Evolutionary conservation across 2,888 invertebrate genomes (phyloP).

Genomic region (Polydrusus cervinus): DNA sequence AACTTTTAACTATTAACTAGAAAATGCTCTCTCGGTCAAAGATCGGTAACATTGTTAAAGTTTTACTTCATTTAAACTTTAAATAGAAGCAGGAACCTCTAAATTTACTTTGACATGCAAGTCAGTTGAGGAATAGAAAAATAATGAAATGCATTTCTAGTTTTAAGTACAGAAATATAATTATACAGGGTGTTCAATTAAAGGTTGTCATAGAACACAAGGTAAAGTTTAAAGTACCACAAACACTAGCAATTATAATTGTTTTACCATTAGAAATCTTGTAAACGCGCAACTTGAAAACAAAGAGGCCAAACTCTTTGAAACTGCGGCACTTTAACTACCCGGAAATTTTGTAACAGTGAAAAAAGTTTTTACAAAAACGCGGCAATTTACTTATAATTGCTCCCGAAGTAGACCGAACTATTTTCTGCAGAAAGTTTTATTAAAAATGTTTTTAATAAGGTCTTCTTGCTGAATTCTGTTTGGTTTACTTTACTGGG

Average conservation of each 20-base stretch:
- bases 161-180: too few species aligned
- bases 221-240: too few species aligned
- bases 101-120: not conserved
- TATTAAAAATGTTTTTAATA: constrained; percentile 5
- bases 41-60: not conserved
- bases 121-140: not conserved
- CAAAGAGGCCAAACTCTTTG: constrained; percentile 5
- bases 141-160: too few species aligned
- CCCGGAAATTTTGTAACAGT: not conserved
- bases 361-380: constrained; percentile 3
- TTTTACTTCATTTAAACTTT: constrained; percentile 18
- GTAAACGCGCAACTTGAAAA: constrained; percentile 1
- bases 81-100: not conserved
- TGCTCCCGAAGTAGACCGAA: constrained; percentile 9
- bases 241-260: not conserved
- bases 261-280: not conserved
- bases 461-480: not conserved
- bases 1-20: constrained; percentile 16
- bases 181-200: too few species aligned
- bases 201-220: too few species aligned
- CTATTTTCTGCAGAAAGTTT: not conserved
- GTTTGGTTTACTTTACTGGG: not conserved
- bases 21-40: constrained; percentile 15
- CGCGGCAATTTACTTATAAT: constrained; percentile 22
- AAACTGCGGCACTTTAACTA: not conserved